These are phyloP conservation scores for Lepidocolaptes lacrymiger DNA, from an alignment of 2,797 vertebrate genomes.

Conservation along the genomic window DNA sequence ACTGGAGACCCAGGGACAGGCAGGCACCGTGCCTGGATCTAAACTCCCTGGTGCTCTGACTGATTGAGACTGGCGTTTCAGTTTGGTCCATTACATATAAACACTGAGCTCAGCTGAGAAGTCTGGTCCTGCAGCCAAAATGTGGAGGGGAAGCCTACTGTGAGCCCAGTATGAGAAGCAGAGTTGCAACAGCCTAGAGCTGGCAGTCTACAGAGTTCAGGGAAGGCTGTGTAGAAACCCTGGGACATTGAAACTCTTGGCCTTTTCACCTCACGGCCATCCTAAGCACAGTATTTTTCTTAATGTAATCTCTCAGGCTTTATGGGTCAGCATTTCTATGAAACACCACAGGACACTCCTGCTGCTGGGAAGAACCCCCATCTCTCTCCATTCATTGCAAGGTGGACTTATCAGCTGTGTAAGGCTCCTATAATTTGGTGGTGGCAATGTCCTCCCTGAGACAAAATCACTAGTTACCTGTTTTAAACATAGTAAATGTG, in stretches of 20 bases:
- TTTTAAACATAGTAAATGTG: background rate
- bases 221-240: background rate
- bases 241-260: background rate
- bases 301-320: background rate
- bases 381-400: background rate
- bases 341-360: background rate
- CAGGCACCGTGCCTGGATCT: background rate
- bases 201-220: background rate
- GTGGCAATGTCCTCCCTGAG: background rate
- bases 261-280: background rate
- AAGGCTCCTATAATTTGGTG: background rate
- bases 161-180: background rate
- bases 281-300: background rate
- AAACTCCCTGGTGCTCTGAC: background rate
- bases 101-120: slow-evolving; percentile 16
- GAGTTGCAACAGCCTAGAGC: background rate
- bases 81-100: slow-evolving; percentile 9
- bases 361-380: background rate
- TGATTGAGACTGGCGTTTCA: background rate
- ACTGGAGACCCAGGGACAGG: background rate
- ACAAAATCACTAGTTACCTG: background rate
- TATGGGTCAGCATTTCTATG: background rate
- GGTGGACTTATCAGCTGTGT: background rate
- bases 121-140: slow-evolving; percentile 2
- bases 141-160: background rate